phyloP scores from a whole-genome alignment of 2,113 vertebrate species.

The Chloebia gouldiae region DNA sequence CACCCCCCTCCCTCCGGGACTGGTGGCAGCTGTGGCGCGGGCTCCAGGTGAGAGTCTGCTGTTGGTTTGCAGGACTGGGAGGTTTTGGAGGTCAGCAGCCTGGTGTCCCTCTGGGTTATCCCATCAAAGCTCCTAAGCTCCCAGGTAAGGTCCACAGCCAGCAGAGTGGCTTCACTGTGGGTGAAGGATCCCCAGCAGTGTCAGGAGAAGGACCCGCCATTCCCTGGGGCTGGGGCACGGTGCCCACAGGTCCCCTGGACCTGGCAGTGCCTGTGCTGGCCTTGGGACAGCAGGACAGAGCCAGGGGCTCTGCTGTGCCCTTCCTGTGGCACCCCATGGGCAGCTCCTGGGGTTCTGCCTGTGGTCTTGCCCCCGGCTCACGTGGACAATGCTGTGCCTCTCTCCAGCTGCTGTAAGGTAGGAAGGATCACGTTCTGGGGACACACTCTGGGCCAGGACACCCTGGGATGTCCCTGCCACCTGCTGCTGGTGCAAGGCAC shows the following conservation, averaged over 20 bases:
- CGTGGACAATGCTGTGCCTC: background rate
- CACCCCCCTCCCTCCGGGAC: background rate
- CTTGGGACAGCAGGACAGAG: background rate
- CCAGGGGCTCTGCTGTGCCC: background rate
- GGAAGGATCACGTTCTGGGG: background rate
- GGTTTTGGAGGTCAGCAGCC: constrained; percentile 85
- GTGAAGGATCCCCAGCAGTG: background rate
- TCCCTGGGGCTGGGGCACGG: fast-evolving
- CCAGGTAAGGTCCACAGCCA: constrained; percentile 79
- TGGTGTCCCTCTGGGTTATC: constrained; percentile 94
- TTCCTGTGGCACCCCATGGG: background rate
- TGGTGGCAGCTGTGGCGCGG: background rate
- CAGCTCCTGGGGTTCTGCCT: background rate
- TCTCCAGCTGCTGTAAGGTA: background rate
- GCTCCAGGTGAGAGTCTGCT: constrained; percentile 47
- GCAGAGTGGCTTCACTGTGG: background rate
- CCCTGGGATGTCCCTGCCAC: background rate
- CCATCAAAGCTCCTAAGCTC: constrained; percentile 91
- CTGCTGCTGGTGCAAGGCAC: background rate
- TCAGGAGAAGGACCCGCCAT: background rate
- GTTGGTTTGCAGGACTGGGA: constrained; percentile 75
- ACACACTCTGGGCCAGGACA: background rate
- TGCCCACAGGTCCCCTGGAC: background rate
- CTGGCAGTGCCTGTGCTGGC: background rate
- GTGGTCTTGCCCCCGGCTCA: background rate